These are phyloP conservation scores for Ichneumoninae sp. DNA, from an alignment of 2,888 invertebrate genomes.

Conservation along the genomic window DNA sequence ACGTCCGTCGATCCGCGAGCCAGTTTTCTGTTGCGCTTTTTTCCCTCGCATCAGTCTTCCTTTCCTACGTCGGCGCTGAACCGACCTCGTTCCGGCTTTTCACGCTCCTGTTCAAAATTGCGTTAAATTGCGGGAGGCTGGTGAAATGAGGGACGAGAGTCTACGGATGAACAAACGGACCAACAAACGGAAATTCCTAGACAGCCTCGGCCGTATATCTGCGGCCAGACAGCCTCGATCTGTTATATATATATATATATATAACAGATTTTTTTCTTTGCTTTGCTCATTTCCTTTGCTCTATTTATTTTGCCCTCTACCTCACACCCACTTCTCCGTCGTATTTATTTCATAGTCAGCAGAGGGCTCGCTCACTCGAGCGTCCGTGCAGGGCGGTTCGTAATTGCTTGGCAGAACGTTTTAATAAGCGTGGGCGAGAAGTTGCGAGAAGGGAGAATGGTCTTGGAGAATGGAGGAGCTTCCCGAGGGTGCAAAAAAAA, in stretches of 20 bases:
- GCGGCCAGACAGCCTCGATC: constrained; percentile 13
- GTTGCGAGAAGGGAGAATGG: constrained; percentile 32
- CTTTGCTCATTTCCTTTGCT: constrained; percentile 9
- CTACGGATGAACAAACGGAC: neutral
- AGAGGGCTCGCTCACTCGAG: constrained; percentile 17
- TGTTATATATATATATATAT: constrained; percentile 13
- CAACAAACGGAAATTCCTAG: constrained; percentile 32
- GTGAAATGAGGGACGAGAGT: neutral
- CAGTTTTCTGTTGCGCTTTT: constrained; percentile 23
- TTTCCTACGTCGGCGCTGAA: constrained; percentile 19
- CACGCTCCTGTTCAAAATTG: constrained; percentile 27
- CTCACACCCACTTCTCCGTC: neutral
- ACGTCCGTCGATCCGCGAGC: constrained; percentile 47
- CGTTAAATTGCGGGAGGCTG: constrained; percentile 10
- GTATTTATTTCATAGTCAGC: constrained; percentile 26
- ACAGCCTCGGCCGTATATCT: constrained; percentile 14
- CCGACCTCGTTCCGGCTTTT: neutral
- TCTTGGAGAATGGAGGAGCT: constrained; percentile 16
- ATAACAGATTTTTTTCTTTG: neutral
- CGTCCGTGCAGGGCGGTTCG: constrained; percentile 38
- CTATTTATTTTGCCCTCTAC: constrained; percentile 14
- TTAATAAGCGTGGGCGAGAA: constrained; percentile 73
- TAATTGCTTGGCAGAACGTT: constrained; percentile 68
- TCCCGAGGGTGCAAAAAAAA: constrained; percentile 39
- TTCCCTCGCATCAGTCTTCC: neutral